Evolutionary conservation across 2,888 invertebrate species (phyloP), one percentile per base, ranked within the genome.

Genomic region (Ectemnius lituratus): DNA sequence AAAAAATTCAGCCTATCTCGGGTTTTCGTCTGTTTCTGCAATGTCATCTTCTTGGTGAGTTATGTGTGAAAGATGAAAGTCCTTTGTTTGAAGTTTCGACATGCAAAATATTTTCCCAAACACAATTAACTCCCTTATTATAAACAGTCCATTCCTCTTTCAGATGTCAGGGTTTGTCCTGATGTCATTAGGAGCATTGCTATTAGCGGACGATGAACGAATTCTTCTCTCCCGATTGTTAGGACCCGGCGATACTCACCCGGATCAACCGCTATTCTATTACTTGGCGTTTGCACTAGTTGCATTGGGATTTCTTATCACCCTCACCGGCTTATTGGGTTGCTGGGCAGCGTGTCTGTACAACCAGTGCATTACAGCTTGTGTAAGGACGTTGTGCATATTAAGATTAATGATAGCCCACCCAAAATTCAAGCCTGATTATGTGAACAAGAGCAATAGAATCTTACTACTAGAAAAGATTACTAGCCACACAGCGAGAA

Each of bases 261-360:
- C 95, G 70, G 93, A 94, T 0, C 94, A 96, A 85, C 95, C 96
- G 0, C 92, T 96, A 14, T 94, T 96, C 84, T 95, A 96, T 88
- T 96, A 96, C 87, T 92, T 95, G 6, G 94, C 96, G 0, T 92
- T 96, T 62, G 94, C 94, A 2, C 89, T 95, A 63, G 92, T 95
- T n/a, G 92, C 93, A 0, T 92, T 95, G 0, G 96, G 96, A 0
- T 92, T 96, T 67, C 90, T 94, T 47, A 93, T 95, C 64, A 94
- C 95, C 67, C 92, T 94, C 5, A 93, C 94, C 0, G 94, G 95
- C 3, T 93, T 96, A 60, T 90, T 96, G 20, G 96, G 96, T 62
- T 96, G 95, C 89, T 96, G 96, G 96, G 96, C 96, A 0, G 94
- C 95, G 0, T 96, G 95, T 85, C 92, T 95, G 84, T 94, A 95